These are phyloP conservation scores for Huso huso DNA, from an alignment of 2,797 vertebrate species.

Conservation along the genomic window DNA sequence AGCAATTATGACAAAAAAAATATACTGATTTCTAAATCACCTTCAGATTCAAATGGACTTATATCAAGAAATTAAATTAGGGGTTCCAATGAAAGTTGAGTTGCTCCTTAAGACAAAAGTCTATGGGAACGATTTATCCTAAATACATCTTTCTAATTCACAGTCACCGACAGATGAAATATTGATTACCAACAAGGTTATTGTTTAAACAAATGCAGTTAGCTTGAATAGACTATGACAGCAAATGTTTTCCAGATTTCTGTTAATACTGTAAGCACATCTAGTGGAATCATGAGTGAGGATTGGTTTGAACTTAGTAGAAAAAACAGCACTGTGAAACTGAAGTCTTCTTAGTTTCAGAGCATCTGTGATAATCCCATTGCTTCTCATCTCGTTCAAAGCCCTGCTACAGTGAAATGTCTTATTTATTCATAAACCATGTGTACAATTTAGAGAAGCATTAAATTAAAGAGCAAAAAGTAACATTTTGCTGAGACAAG, in stretches of 20 bases:
- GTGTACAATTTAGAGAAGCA: slow-evolving; percentile 43
- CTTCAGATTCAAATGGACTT: neutral
- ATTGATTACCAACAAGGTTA: slow-evolving; percentile 33
- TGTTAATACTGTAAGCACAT: slow-evolving; percentile 21
- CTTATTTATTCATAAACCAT: slow-evolving; percentile 60
- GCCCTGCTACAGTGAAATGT: slow-evolving; percentile 41
- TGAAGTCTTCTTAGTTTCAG: slow-evolving; percentile 26
- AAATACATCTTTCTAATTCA: slow-evolving; percentile 29
- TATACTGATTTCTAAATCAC: slow-evolving; percentile 4
- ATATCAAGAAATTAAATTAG: slow-evolving; percentile 28
- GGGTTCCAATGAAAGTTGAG: slow-evolving; percentile 17
- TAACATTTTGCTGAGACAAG: slow-evolving; percentile 43
- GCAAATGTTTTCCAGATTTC: slow-evolving; percentile 37
- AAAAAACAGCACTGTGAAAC: slow-evolving; percentile 34
- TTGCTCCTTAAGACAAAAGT: slow-evolving; percentile 20
- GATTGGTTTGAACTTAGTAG: slow-evolving; percentile 28
- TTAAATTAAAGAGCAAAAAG: slow-evolving; percentile 46
- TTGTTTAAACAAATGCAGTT: slow-evolving; percentile 19
- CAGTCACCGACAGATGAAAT: slow-evolving; percentile 30
- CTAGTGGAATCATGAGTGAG: slow-evolving; percentile 19
- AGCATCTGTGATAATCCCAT: slow-evolving; percentile 50
- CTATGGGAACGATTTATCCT: slow-evolving; percentile 24
- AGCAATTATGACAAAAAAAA: slow-evolving; percentile 15
- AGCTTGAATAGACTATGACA: neutral
- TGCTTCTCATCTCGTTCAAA: slow-evolving; percentile 37